phyloP scores from a whole-genome alignment of 2,888 invertebrate species.

The Helleia helle region DNA sequence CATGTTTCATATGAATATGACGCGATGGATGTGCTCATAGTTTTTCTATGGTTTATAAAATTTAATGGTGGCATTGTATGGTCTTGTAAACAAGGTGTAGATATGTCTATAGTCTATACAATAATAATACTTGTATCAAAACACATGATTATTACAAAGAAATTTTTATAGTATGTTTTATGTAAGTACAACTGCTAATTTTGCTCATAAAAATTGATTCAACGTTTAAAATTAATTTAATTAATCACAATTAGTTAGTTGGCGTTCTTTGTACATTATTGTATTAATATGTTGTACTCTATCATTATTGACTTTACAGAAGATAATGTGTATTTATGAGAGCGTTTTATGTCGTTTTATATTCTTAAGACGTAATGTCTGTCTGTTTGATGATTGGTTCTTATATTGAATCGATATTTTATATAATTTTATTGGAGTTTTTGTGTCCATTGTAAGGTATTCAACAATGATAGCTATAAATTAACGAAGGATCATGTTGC shows the following conservation, averaged over 20 bases:
- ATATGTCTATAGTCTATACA: conserved; percentile 21
- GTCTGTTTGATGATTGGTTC: too few relatives aligned
- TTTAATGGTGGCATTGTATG: conserved; percentile 23
- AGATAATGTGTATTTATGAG: neutral
- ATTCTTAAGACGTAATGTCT: too few relatives aligned
- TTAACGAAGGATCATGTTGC: too few relatives aligned
- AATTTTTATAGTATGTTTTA: conserved; percentile 23
- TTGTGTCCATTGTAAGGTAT: too few relatives aligned
- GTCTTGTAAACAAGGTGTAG: conserved; percentile 24
- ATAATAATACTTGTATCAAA: conserved; percentile 21
- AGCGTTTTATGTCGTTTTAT: neutral
- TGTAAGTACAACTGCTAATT: conserved; percentile 19
- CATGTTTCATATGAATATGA: too few relatives aligned
- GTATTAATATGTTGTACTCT: conserved; percentile 1
- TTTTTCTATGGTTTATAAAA: conserved; percentile 18
- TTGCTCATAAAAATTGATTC: conserved; percentile 22
- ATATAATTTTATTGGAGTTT: neutral
- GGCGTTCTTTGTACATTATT: conserved; percentile 16
- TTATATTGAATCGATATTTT: conserved; percentile 1
- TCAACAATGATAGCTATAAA: too few relatives aligned
- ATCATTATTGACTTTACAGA: neutral
- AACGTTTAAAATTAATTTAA: conserved; percentile 19
- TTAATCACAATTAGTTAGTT: conserved; percentile 22
- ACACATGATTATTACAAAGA: conserved; percentile 23
- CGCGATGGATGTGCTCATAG: too few relatives aligned